These are phyloP conservation scores for Drosophila mimica DNA, from an alignment of 2,888 invertebrate genomes.

Conservation along the genomic window DNA sequence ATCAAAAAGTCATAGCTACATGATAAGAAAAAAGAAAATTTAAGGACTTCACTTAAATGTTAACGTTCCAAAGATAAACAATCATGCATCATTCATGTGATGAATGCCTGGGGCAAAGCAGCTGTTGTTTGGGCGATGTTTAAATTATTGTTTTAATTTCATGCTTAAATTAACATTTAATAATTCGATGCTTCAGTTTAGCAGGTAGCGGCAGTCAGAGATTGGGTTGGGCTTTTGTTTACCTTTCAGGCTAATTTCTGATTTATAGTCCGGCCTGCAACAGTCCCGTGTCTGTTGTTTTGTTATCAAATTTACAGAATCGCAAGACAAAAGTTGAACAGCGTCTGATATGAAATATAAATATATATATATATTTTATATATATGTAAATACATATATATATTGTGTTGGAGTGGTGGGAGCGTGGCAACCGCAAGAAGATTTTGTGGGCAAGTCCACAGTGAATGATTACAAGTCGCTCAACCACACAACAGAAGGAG, in stretches of 20 bases:
- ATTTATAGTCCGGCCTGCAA: slow-evolving; percentile 12
- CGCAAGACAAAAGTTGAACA: slow-evolving; percentile 75
- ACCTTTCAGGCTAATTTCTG: slow-evolving; percentile 45
- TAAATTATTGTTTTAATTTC: slow-evolving; percentile 82
- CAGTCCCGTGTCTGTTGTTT: slow-evolving; percentile 17
- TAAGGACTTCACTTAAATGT: neutral
- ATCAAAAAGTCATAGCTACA: neutral
- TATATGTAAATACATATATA: slow-evolving; percentile 27
- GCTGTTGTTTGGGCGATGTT: slow-evolving; percentile 38
- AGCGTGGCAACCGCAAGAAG: slow-evolving; percentile 20
- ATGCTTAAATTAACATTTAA: slow-evolving; percentile 82
- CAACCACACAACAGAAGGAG: slow-evolving; percentile 37
- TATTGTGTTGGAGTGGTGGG: slow-evolving; percentile 38
- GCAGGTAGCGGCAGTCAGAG: slow-evolving; percentile 8
- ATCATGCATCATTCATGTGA: slow-evolving; percentile 40
- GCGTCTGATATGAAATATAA: slow-evolving; percentile 73
- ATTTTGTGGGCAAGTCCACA: slow-evolving; percentile 21
- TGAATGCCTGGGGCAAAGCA: slow-evolving; percentile 6
- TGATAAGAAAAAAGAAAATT: neutral
- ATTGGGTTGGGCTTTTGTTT: slow-evolving; percentile 41
- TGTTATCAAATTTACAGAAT: slow-evolving; percentile 76
- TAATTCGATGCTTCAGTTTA: slow-evolving; percentile 54
- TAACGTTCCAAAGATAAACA: neutral
- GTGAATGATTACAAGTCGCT: slow-evolving; percentile 47
- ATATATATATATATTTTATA: slow-evolving; percentile 17